phyloP scores from a whole-genome alignment of 2,888 invertebrate genomes.

The Gastracanthus pulcherrimus region DNA sequence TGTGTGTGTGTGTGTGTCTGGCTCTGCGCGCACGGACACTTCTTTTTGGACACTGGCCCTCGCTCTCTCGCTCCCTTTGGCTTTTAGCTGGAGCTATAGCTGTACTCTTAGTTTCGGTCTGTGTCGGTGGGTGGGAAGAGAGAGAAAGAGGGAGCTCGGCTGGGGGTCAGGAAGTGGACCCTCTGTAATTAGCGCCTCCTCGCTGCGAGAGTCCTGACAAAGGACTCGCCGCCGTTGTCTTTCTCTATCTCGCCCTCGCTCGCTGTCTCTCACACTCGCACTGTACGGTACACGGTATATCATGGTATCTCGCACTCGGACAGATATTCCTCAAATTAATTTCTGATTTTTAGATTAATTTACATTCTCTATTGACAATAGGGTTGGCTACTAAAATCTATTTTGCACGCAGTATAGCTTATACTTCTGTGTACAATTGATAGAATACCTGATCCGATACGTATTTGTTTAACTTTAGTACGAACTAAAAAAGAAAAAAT shows the following conservation, averaged over 20 bases:
- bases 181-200: constrained; percentile 56
- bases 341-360: not conserved
- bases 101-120: no score
- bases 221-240: constrained; percentile 15
- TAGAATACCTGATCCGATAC: no score
- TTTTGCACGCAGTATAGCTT: no score
- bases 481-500: no score
- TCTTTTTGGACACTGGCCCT: constrained; percentile 6
- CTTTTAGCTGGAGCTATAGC: no score
- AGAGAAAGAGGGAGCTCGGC: constrained; percentile 2
- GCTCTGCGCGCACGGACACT: not conserved
- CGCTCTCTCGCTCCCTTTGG: no score
- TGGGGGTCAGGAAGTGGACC: constrained; percentile 51
- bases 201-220: constrained; percentile 36
- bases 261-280: not conserved
- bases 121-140: no score
- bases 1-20: not conserved
- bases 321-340: not conserved
- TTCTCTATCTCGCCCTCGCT: not conserved
- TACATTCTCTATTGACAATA: no score
- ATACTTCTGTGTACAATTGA: no score
- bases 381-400: no score
- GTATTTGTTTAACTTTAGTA: no score
- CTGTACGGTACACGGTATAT: not conserved
- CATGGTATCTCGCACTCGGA: not conserved